Evolutionary conservation across 2,797 vertebrate genomes (phyloP).

Genomic region (Graptemys geographica): DNA sequence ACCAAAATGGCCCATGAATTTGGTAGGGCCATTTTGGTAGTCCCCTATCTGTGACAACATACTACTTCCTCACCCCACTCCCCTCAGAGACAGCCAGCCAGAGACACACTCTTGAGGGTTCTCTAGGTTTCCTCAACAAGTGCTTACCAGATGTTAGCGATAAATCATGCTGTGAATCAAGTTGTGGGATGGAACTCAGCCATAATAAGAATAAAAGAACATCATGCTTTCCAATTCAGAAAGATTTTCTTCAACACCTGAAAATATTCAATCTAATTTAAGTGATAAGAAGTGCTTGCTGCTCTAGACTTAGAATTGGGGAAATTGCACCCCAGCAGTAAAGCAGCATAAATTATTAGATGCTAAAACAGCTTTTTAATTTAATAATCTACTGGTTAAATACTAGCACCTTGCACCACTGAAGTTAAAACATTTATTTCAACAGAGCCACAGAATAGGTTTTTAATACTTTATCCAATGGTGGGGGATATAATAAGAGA

Average conservation of each 20-base stretch:
- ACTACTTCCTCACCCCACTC: neutral
- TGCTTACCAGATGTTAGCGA: neutral
- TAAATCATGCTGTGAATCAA: neutral
- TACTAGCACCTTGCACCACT: neutral
- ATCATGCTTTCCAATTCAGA: neutral
- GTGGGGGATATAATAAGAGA: too few relatives aligned
- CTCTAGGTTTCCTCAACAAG: neutral
- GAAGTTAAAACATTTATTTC: too few relatives aligned
- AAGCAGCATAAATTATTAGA: too few relatives aligned
- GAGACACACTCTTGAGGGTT: neutral
- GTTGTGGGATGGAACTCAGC: neutral
- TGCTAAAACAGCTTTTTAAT: too few relatives aligned
- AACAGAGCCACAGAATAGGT: too few relatives aligned
- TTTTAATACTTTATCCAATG: too few relatives aligned
- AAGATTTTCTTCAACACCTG: neutral
- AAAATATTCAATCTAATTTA: neutral
- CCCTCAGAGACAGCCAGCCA: too few relatives aligned
- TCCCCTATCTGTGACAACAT: neutral
- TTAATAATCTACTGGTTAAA: neutral
- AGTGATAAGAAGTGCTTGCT: neutral
- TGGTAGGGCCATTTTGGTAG: too few relatives aligned
- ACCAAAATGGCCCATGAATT: too few relatives aligned
- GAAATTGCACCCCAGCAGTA: neutral
- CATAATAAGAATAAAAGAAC: neutral
- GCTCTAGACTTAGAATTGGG: neutral